phyloP scores from a whole-genome alignment of 2,888 invertebrate species.

The Homarus gammarus region DNA sequence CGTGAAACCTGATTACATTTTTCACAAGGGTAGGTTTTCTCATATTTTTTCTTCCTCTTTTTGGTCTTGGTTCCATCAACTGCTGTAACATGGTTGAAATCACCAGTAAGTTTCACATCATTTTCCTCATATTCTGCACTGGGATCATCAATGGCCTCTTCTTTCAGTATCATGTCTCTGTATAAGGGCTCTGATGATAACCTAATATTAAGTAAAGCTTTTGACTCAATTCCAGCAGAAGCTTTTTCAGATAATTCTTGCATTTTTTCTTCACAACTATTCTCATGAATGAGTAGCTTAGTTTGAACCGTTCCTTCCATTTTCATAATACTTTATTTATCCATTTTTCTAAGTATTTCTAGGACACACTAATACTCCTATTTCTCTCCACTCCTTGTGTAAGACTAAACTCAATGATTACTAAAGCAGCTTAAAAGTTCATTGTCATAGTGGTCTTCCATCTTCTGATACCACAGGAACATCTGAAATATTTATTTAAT shows the following conservation, averaged over 20 bases:
- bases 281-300: not conserved
- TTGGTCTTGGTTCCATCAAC: not conserved
- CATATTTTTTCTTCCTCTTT: not conserved
- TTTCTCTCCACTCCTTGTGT: too few relatives aligned
- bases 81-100: not conserved
- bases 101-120: not conserved
- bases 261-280: not conserved
- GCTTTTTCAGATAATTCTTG: not conserved
- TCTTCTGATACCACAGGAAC: not conserved
- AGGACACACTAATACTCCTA: too few relatives aligned
- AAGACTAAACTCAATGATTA: too few relatives aligned
- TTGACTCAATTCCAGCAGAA: not conserved
- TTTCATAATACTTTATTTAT: not conserved
- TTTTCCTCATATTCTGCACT: not conserved
- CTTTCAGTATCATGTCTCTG: not conserved
- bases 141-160: not conserved
- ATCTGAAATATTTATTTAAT: not conserved
- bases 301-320: not conserved
- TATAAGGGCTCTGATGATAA: not conserved
- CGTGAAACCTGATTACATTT: conserved; percentile 20
- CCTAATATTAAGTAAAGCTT: not conserved
- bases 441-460: not conserved
- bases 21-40: conserved; percentile 32
- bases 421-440: not conserved
- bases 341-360: too few relatives aligned